phyloP scores from a whole-genome alignment of 2,888 invertebrate genomes.

The Galerucella pusilla region DNA sequence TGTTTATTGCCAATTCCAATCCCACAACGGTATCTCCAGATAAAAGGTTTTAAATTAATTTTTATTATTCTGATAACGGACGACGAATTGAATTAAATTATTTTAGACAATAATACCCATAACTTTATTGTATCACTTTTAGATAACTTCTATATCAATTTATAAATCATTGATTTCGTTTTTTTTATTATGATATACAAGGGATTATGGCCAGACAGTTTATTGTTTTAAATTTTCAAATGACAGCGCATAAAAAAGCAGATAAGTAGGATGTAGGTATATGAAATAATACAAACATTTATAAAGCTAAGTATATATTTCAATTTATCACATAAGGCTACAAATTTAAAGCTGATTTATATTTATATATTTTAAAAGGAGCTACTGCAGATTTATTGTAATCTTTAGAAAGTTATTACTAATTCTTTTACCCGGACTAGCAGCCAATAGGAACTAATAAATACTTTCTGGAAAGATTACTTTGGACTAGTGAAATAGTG shows the following conservation, averaged over 20 bases:
- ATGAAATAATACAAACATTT: slow-evolving; percentile 33
- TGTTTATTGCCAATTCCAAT: background rate
- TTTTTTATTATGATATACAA: background rate
- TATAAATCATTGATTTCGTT: background rate
- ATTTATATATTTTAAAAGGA: slow-evolving; percentile 41
- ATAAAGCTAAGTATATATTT: slow-evolving; percentile 43
- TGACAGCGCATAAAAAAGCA: background rate
- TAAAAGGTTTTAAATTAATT: background rate
- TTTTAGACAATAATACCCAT: background rate
- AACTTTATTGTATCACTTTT: no score
- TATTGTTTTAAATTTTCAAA: background rate
- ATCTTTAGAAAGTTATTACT: slow-evolving; percentile 18
- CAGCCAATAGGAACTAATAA: slow-evolving; percentile 8
- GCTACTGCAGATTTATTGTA: slow-evolving; percentile 34
- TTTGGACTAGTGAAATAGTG: slow-evolving; percentile 37
- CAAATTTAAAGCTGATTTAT: slow-evolving; percentile 46
- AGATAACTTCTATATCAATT: background rate
- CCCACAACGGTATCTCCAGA: background rate
- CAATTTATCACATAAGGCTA: slow-evolving; percentile 45
- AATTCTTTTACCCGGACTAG: background rate
- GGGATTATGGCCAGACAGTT: background rate
- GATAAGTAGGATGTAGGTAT: slow-evolving; percentile 9
- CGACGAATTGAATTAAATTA: background rate
- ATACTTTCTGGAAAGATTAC: slow-evolving; percentile 30
- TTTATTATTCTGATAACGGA: background rate